phyloP scores from a whole-genome alignment of 2,888 invertebrate species.

The Acleris emargana region DNA sequence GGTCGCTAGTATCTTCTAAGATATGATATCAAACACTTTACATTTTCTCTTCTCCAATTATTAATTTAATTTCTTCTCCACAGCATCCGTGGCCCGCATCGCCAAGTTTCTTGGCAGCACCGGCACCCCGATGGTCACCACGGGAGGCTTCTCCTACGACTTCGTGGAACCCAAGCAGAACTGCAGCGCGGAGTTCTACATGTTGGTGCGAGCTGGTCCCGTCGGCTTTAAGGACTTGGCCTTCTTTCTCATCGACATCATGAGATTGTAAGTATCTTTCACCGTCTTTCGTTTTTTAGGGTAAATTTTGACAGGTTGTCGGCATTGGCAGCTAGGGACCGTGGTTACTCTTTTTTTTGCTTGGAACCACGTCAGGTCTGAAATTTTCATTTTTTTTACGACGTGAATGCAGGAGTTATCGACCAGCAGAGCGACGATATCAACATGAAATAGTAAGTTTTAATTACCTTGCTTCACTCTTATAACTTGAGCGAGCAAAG shows the following conservation, averaged over 20 bases:
- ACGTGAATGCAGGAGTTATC: no score
- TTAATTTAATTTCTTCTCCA: conserved; percentile 48
- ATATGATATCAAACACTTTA: not conserved
- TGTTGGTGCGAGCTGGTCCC: conserved; percentile 89
- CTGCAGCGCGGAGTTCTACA: conserved; percentile 90
- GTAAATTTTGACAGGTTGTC: no score
- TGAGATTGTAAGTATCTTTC: conserved; percentile 85
- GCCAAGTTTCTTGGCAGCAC: conserved; percentile 90
- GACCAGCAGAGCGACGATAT: no score
- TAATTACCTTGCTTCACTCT: no score
- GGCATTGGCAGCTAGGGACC: no score
- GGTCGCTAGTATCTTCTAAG: not conserved
- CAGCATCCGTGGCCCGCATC: conserved; percentile 92
- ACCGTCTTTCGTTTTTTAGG: no score
- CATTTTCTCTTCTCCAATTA: not conserved
- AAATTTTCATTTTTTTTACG: no score
- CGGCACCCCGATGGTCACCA: conserved; percentile 90
- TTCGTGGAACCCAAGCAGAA: conserved; percentile 88
- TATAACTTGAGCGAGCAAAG: not conserved
- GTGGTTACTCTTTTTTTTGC: no score
- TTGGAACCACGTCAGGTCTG: no score
- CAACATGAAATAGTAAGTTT: no score
- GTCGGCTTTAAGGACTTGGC: conserved; percentile 89
- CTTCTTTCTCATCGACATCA: conserved; percentile 87
- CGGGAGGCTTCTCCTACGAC: conserved; percentile 91